Conservation (phyloP, 2,888 invertebrate species). For the Plagiodera versicolora region DNA sequence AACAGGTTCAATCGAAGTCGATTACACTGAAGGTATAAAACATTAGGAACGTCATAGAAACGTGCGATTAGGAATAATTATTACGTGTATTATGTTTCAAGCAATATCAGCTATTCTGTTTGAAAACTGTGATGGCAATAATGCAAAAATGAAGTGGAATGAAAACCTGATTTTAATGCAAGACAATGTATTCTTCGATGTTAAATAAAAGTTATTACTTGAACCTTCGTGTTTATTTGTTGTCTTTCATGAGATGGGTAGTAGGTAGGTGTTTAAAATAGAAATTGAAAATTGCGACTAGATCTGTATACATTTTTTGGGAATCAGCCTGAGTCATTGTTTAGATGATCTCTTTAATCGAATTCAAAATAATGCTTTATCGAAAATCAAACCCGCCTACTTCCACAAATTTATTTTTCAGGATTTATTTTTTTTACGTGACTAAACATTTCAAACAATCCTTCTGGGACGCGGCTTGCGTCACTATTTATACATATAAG, state of each 20-base stretch:
- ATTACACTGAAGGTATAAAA: slow-evolving; percentile 1
- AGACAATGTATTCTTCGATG: too few relatives aligned
- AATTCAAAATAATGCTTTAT: not conserved
- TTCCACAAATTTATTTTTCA: slow-evolving; percentile 3
- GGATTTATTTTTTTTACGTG: slow-evolving; percentile 12
- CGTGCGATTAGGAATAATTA: slow-evolving; percentile 2
- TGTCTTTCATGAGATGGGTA: not conserved
- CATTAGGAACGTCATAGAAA: slow-evolving; percentile 5
- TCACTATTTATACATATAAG: not conserved
- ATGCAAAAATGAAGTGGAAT: too few relatives aligned
- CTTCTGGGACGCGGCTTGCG: not conserved
- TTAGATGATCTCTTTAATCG: not conserved
- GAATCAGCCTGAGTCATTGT: not conserved
- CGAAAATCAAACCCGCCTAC: slow-evolving; percentile 8
- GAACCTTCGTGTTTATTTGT: too few relatives aligned
- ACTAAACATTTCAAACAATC: not conserved
- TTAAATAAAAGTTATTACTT: too few relatives aligned
- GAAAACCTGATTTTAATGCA: too few relatives aligned
- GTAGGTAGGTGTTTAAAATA: not conserved
- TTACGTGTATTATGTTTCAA: not conserved
- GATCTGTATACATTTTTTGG: not conserved
- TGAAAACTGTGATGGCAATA: too few relatives aligned
- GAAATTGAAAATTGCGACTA: not conserved
- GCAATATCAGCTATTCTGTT: not conserved
- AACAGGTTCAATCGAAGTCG: not conserved